A percentile compares a stretch with the other conserved stretches of the same genome.
Evolutionary conservation across 2,888 invertebrate genomes (phyloP).

Genomic region (Adelognathus sp.): DNA sequence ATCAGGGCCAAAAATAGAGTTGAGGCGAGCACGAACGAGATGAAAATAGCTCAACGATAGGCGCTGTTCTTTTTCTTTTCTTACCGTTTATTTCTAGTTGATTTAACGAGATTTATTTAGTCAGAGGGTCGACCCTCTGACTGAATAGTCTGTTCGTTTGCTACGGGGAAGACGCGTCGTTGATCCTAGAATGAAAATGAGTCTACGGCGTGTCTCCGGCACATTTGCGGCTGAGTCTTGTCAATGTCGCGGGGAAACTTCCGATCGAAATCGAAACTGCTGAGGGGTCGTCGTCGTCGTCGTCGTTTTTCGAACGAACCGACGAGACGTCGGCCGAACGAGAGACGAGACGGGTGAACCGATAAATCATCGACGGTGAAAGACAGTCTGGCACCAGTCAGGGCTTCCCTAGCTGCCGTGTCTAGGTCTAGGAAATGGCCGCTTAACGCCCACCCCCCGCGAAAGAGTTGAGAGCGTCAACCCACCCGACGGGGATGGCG

Average conservation of each 20-base stretch:
- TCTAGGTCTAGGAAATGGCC: conserved; percentile 43
- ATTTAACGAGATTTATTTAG: conserved; percentile 1
- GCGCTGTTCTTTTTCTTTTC: neutral
- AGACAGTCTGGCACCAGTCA: conserved; percentile 22
- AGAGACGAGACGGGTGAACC: conserved; percentile 43
- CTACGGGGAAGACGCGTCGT: neutral
- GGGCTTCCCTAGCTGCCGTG: conserved; percentile 26
- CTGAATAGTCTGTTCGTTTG: neutral
- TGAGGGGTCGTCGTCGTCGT: conserved; percentile 27
- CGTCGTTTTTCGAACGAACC: conserved; percentile 49
- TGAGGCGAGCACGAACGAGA: neutral
- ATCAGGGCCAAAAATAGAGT: too few relatives aligned
- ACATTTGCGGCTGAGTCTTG: conserved; percentile 32
- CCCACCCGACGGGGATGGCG: conserved; percentile 38
- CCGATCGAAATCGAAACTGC: conserved; percentile 51
- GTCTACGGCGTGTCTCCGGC: conserved; percentile 43
- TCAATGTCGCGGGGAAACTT: neutral
- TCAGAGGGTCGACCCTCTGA: conserved; percentile 10
- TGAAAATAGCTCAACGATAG: conserved; percentile 28
- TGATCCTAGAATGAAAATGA: conserved; percentile 32
- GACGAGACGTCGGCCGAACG: conserved; percentile 38
- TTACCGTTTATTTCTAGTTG: neutral
- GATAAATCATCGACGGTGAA: conserved; percentile 53
- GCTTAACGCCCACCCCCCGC: conserved; percentile 16
- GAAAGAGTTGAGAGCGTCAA: conserved; percentile 10